A percentile compares a stretch with the other conserved stretches of the same genome.
These are phyloP conservation scores for Heliconius sara DNA, from an alignment of 2,888 invertebrate genomes.

Conservation along the genomic window DNA sequence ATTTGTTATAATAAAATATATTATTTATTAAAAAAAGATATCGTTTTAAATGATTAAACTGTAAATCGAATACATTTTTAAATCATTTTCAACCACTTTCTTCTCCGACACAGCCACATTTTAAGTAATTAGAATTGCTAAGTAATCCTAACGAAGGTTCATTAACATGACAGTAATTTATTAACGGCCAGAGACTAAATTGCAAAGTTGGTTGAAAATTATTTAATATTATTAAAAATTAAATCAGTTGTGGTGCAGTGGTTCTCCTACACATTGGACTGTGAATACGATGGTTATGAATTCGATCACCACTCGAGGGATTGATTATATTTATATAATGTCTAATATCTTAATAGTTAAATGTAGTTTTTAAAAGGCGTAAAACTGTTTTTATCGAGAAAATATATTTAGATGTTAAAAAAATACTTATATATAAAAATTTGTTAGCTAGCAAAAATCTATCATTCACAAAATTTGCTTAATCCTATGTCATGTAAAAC, in stretches of 20 bases:
- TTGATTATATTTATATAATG: too few species aligned
- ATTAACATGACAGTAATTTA: slow-evolving; percentile 35
- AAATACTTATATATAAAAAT: too few species aligned
- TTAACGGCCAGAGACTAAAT: slow-evolving; percentile 23
- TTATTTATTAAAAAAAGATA: background rate
- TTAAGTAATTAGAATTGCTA: slow-evolving; percentile 36
- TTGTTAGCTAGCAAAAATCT: too few species aligned
- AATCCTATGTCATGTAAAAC: too few species aligned
- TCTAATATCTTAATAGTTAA: too few species aligned
- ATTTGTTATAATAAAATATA: background rate
- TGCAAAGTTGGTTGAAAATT: slow-evolving; percentile 20
- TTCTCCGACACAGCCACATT: slow-evolving; percentile 8
- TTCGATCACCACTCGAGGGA: too few species aligned
- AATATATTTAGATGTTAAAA: too few species aligned
- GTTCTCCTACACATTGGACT: too few species aligned
- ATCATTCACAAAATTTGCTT: too few species aligned
- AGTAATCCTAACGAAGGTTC: slow-evolving; percentile 34
- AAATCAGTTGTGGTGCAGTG: background rate
- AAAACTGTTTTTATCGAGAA: too few species aligned
- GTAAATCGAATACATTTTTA: background rate
- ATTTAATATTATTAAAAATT: background rate
- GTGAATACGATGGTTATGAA: too few species aligned
- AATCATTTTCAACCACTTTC: slow-evolving; percentile 25
- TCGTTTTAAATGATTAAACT: slow-evolving; percentile 5
- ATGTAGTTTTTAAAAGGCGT: too few species aligned